A percentile compares a stretch with the other conserved stretches of the same genome.
Evolutionary conservation across 1,140 invertebrate genomes (phyloP).

Genomic region (Luehdorfia chinensis): DNA sequence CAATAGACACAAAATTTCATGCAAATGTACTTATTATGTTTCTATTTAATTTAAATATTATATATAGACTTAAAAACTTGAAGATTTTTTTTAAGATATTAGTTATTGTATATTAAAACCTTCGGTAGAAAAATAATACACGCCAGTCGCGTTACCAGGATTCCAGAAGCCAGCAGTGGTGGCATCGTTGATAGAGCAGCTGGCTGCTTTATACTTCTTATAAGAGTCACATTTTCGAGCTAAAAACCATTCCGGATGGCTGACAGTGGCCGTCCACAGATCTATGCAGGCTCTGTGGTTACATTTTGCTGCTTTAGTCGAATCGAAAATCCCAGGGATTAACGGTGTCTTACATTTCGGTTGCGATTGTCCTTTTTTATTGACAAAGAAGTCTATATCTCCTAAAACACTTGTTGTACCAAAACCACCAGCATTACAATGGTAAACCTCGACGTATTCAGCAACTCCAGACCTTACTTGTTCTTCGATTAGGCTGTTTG

Average conservation of each 20-base stretch:
- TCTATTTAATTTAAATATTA: too few species aligned
- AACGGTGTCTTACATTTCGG: conserved; percentile 76
- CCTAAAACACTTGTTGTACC: conserved; percentile 80
- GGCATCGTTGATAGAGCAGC: conserved; percentile 46
- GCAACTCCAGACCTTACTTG: conserved; percentile 79
- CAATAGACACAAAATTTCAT: too few species aligned
- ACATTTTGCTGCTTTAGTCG: conserved; percentile 74
- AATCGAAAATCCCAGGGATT: conserved; percentile 60
- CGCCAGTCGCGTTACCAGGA: conserved; percentile 58
- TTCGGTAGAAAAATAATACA: conserved; percentile 59
- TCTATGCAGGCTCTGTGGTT: conserved; percentile 81
- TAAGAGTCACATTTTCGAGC: conserved; percentile 60
- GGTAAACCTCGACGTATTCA: conserved; percentile 85
- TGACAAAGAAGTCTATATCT: conserved; percentile 89
- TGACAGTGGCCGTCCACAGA: conserved; percentile 81
- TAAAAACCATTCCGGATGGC: conserved; percentile 49
- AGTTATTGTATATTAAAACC: conserved; percentile 36
- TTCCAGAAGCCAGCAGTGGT: conserved; percentile 68
- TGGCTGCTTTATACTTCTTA: conserved; percentile 46
- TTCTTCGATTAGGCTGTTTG: conserved; percentile 71
- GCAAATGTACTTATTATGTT: too few species aligned
- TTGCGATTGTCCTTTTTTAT: conserved; percentile 81
- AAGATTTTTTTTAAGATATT: too few species aligned
- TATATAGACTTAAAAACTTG: too few species aligned
- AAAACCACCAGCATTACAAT: conserved; percentile 85